Conservation (phyloP, 2,797 vertebrate species). For the Thaleichthys pacificus region DNA sequence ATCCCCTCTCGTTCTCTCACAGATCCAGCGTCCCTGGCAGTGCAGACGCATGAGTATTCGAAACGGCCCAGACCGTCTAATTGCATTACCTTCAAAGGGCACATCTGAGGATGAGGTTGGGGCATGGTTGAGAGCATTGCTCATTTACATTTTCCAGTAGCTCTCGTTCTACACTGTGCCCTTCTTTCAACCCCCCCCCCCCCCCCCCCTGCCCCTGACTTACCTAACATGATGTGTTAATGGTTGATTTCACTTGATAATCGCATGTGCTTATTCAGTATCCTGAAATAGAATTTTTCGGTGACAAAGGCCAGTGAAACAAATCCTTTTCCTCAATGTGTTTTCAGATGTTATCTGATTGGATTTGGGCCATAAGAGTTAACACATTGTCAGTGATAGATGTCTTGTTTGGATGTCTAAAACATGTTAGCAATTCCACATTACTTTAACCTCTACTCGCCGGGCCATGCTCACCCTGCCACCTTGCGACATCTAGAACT, state of each 20-base stretch:
- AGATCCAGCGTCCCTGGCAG: constrained; percentile 64
- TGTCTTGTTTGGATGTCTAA: no score
- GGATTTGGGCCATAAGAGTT: background rate
- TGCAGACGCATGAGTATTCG: constrained; percentile 75
- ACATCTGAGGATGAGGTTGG: constrained; percentile 64
- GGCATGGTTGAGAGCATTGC: constrained; percentile 51
- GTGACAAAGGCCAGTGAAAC: background rate
- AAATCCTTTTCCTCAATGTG: background rate
- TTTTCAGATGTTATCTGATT: background rate
- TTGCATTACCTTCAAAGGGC: constrained; percentile 77
- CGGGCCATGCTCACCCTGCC: no score
- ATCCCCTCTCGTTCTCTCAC: constrained; percentile 67
- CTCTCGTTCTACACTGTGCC: constrained; percentile 14
- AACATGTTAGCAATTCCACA: no score
- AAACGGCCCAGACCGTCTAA: constrained; percentile 76
- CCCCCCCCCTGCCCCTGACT: background rate
- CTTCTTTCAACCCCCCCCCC: background rate
- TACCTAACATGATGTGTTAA: background rate
- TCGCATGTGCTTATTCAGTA: background rate
- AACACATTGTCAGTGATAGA: no score
- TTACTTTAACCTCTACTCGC: no score
- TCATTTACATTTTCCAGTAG: constrained; percentile 45
- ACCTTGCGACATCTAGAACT: no score
- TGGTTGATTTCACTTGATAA: background rate
- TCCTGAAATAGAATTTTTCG: background rate